Evolutionary conservation across 2,113 vertebrate species (phyloP), one percentile per base, ranked within the genome.

Genomic region (Austrofundulus limnaeus): DNA sequence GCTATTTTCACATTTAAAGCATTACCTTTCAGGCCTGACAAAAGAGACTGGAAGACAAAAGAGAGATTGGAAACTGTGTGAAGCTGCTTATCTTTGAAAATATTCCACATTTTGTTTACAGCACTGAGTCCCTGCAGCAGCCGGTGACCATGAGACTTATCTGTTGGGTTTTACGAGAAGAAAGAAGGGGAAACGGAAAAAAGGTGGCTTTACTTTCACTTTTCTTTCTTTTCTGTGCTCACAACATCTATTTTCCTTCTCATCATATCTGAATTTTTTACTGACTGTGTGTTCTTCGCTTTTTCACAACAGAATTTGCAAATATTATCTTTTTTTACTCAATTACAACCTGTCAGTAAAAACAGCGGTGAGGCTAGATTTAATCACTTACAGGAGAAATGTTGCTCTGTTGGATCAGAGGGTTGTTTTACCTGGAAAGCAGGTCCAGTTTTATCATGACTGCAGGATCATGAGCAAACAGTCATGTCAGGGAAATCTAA

Each of bases 401-500:
- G 17, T 16, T 28, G 11, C 7, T 38, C 15, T 48, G 25, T 1
- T 52, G 34, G 34, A 23, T 38, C 16, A 43, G 19, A 39, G 14
- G 28, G 61, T 46, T n/a, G 43, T 46, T 19, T 76, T 68, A 77
- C 61, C 68, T 80, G 57, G 62, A 58, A 81, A 66, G 21, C 23
- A 17, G 50, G 75, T 66, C 28, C 4, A 12, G 45, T 70, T 83
- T 72, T 56, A 20, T 49, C 53, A 20, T 17, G 23, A 72, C 49
- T 50, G 53, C 54, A 31, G 28, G 42, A 41, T 69, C 48, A 71
- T n/a, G 51, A 41, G 31, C 1, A 0, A 24, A 61, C 43, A 56
- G 74, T 71, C 61, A 52, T 66, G 73, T 78, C 78, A 75, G 69
- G 49, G 77, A 81, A 88, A 84, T 73, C 39, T 48, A 67, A 78